Conservation (phyloP, 2,113 vertebrate species). For the Dissostichus mawsoni region DNA sequence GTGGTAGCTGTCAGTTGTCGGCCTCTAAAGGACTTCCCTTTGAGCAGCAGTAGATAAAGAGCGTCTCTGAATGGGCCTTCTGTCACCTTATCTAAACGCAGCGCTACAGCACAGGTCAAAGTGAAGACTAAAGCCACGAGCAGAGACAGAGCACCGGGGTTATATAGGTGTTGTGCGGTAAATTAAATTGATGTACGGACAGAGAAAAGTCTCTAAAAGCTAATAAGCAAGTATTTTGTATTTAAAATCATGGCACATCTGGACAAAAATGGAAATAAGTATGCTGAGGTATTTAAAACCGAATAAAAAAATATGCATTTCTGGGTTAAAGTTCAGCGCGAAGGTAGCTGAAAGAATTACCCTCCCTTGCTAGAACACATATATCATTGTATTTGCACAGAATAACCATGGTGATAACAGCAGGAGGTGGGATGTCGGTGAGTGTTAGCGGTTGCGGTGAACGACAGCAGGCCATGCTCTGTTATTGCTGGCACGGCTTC, state of each 20-base stretch:
- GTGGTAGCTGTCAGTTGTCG: slow-evolving; percentile 56
- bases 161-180: slow-evolving; percentile 10
- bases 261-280: too few species aligned
- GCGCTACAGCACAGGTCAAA: slow-evolving; percentile 66
- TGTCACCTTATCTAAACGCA: slow-evolving; percentile 78
- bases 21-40: slow-evolving; percentile 71
- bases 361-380: slow-evolving; percentile 83
- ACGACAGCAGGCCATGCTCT: slow-evolving; percentile 86
- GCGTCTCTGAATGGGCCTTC: slow-evolving; percentile 66
- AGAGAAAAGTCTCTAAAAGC: too few species aligned
- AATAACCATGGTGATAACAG: slow-evolving; percentile 89
- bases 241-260: background rate
- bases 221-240: slow-evolving; percentile 3
- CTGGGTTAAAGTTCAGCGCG: slow-evolving; percentile 8
- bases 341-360: slow-evolving; percentile 84
- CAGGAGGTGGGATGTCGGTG: slow-evolving; percentile 85
- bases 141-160: slow-evolving; percentile 47
- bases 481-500: slow-evolving; percentile 92
- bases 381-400: slow-evolving; percentile 85
- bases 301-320: background rate
- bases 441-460: slow-evolving; percentile 87
- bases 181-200: slow-evolving; percentile 51
- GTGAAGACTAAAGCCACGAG: slow-evolving; percentile 59
- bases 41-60: slow-evolving; percentile 75
- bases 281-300: too few species aligned